These are phyloP conservation scores for Papilio demoleus DNA, from an alignment of 2,888 invertebrate genomes.

Conservation along the genomic window DNA sequence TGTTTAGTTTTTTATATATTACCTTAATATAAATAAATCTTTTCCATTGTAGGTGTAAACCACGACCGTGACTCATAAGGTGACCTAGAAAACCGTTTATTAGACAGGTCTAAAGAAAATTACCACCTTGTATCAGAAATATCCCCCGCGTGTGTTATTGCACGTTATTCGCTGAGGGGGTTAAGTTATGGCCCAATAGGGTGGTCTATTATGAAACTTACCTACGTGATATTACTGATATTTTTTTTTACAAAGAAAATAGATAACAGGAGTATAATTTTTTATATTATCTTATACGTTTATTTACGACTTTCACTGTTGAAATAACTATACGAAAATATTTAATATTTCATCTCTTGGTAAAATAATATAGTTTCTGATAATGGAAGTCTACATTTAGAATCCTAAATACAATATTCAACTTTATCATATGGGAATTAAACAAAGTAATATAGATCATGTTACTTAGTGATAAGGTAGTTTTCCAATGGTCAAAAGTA, in stretches of 20 bases:
- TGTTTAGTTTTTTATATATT: background rate
- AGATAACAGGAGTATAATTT: too few relatives aligned
- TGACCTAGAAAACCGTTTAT: constrained; percentile 7
- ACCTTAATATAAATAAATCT: background rate
- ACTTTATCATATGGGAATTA: too few relatives aligned
- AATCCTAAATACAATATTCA: too few relatives aligned
- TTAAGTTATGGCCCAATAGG: background rate
- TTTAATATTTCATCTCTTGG: too few relatives aligned
- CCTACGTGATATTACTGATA: constrained; percentile 1
- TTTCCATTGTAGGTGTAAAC: background rate
- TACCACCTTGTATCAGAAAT: constrained; percentile 12
- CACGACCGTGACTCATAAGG: background rate
- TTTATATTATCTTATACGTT: too few relatives aligned
- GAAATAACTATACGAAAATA: too few relatives aligned
- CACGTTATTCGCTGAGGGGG: constrained; percentile 8
- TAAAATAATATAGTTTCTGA: too few relatives aligned
- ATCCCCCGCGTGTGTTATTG: constrained; percentile 6
- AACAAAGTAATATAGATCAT: too few relatives aligned
- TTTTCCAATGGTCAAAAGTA: too few relatives aligned
- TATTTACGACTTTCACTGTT: too few relatives aligned
- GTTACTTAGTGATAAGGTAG: too few relatives aligned
- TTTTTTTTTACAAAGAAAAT: background rate
- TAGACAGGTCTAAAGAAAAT: constrained; percentile 2
- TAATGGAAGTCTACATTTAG: too few relatives aligned
- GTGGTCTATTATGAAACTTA: constrained; percentile 7